A percentile compares a stretch with the other conserved stretches of the same genome.
These are phyloP conservation scores for Mactromeris polynyma DNA, from an alignment of 2,888 invertebrate genomes.

Conservation along the genomic window DNA sequence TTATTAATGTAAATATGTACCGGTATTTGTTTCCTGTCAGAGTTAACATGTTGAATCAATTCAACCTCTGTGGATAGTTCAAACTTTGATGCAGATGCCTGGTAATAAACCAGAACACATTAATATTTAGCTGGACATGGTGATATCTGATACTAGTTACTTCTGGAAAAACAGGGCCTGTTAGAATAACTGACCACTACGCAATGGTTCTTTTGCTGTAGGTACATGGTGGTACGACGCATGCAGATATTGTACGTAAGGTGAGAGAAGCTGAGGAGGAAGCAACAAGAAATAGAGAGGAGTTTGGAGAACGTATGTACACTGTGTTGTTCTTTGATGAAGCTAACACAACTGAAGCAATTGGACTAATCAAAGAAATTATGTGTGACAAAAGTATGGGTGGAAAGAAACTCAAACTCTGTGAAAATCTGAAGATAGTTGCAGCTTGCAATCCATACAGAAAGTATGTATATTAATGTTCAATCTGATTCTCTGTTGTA, in stretches of 20 bases:
- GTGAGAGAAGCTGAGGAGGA: constrained; percentile 77
- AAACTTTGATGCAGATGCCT: too few species aligned
- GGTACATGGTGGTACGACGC: constrained; percentile 85
- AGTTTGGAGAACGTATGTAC: constrained; percentile 70
- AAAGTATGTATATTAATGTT: constrained; percentile 73
- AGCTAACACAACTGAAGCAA: constrained; percentile 86
- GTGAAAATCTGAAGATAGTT: constrained; percentile 81
- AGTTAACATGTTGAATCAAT: too few species aligned
- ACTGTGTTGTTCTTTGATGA: constrained; percentile 86
- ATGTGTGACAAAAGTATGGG: constrained; percentile 84
- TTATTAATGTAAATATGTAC: too few species aligned
- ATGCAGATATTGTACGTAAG: constrained; percentile 80
- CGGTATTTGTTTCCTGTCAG: too few species aligned
- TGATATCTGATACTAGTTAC: too few species aligned
- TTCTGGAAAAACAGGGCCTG: too few species aligned
- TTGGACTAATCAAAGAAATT: constrained; percentile 68
- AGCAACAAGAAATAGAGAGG: constrained; percentile 75
- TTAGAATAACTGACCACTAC: background rate
- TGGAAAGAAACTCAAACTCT: constrained; percentile 75
- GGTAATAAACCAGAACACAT: too few species aligned
- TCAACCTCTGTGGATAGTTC: too few species aligned
- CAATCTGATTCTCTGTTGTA: too few species aligned
- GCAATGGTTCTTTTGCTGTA: constrained; percentile 31
- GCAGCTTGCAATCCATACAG: constrained; percentile 86
- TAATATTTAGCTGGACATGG: too few species aligned